These are phyloP conservation scores for Caenorhabditis macrosperma DNA, from an alignment of 2,888 invertebrate genomes.

Conservation along the genomic window DNA sequence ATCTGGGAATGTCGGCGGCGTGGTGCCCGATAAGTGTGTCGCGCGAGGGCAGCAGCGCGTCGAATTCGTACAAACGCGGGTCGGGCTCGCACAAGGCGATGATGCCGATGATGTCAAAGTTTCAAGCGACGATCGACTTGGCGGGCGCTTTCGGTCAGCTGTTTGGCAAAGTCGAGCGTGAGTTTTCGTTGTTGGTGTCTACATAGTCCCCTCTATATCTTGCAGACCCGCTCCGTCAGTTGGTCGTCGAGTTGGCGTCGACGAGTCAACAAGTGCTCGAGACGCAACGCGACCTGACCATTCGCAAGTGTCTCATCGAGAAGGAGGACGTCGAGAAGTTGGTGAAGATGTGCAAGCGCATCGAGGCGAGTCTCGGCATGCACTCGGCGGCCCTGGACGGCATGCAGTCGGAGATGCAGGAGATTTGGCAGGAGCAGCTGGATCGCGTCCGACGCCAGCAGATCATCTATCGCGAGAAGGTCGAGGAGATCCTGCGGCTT, in stretches of 20 bases:
- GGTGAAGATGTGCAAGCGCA: conserved; percentile 62
- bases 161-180: conserved; percentile 73
- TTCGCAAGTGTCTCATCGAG: conserved; percentile 83
- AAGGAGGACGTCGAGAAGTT: conserved; percentile 67
- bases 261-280: conserved; percentile 84
- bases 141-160: conserved; percentile 77
- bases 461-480: conserved; percentile 83
- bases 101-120: conserved; percentile 67
- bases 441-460: conserved; percentile 86
- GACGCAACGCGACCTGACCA: conserved; percentile 86
- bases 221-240: conserved; percentile 60
- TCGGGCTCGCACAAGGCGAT: conserved; percentile 53
- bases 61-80: conserved; percentile 59
- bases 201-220: too few relatives aligned
- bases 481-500: conserved; percentile 56
- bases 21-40: conserved; percentile 65
- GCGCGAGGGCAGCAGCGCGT: conserved; percentile 56
- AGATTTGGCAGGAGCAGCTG: conserved; percentile 87
- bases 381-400: conserved; percentile 79
- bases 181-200: conserved; percentile 38
- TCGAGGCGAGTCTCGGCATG: conserved; percentile 73
- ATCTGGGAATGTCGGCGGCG: conserved; percentile 63
- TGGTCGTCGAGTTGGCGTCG: conserved; percentile 62
- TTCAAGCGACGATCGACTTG: conserved; percentile 73
- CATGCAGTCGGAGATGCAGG: conserved; percentile 71